Base-by-base conservation (phyloP, 2,113 vertebrate species). In the Crocuta crocuta region DNA sequence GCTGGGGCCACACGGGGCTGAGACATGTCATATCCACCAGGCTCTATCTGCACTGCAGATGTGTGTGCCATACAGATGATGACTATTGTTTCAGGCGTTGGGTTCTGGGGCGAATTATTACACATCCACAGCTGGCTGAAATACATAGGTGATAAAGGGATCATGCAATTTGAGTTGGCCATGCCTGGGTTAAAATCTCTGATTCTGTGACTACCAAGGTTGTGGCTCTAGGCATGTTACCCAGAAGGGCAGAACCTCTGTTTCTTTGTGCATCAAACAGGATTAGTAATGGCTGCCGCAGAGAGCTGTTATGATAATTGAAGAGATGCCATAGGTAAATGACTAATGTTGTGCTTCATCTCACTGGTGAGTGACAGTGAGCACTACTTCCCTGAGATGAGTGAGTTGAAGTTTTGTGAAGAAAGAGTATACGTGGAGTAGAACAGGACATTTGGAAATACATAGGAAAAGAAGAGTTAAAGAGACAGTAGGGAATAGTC, bases 1-100 rank as follows among this genome's bases (percentile, higher is more conserved):
- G 45, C 45, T 66, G 31, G 9, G n/a, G 33, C 21, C 2, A 3
- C 17, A 0, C 0, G 4, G 48, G 48, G 24, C 35, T 11, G 16
- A 80, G 31, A 53, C 10, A 2, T 2, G 43, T 35, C 15, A 17
- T 3, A 7, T 28, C 61, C 13, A 39, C 12, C 17, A 7, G 39
- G 58, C 2, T 26, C 43, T 65, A 6, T 33, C 33, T 24, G 39
- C 82, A 16, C 4, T 33, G 3, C 70, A 24, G 23, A 33, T 48
- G 12, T 48, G 24, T n/a, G 11, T 15, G 23, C 33, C 39, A 48
- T 13, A 35, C 6, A 28, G 50, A 33, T 5, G 0, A 7, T 28
- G 55, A 0, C 15, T 9, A 23, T 16, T 23, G 4, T 45, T 61
- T 48, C 1, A 43, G 24, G 15, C 58, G 3, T 45, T 7, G 65